Conservation (phyloP, 2,113 vertebrate species). For the Sigmodon hispidus region DNA sequence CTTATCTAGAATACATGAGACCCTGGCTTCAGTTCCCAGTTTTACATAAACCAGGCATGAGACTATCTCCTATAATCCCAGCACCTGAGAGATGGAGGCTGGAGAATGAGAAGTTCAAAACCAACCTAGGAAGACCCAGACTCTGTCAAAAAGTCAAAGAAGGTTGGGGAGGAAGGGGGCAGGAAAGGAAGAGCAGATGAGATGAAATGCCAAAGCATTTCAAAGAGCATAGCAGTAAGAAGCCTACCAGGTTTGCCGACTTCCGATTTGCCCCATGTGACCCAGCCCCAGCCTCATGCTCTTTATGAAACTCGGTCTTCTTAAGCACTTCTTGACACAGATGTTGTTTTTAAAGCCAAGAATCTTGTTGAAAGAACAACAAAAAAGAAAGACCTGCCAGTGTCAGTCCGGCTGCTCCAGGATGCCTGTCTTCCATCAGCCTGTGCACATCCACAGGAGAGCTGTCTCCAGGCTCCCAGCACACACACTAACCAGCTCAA, state of each 20-base stretch:
- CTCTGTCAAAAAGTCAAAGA: background rate
- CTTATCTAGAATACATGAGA: background rate
- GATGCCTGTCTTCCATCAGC: background rate
- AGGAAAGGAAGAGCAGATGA: background rate
- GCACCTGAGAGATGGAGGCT: background rate
- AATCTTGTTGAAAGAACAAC: background rate
- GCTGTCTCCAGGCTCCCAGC: background rate
- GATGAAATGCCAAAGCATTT: background rate
- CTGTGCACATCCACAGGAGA: background rate
- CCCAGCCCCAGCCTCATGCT: background rate
- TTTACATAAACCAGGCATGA: background rate
- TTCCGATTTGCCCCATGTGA: rapidly evolving
- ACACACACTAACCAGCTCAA: background rate
- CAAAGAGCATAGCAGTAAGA: background rate
- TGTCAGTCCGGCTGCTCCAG: background rate
- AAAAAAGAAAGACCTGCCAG: background rate
- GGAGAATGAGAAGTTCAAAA: background rate
- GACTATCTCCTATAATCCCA: background rate
- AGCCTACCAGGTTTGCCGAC: background rate
- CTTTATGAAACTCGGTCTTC: background rate
- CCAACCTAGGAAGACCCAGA: background rate
- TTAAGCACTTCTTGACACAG: background rate
- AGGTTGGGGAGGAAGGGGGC: background rate
- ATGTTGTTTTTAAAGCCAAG: background rate
- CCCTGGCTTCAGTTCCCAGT: background rate